Conservation (phyloP, 2,888 invertebrate genomes). For the Monoplex corrugatus region DNA sequence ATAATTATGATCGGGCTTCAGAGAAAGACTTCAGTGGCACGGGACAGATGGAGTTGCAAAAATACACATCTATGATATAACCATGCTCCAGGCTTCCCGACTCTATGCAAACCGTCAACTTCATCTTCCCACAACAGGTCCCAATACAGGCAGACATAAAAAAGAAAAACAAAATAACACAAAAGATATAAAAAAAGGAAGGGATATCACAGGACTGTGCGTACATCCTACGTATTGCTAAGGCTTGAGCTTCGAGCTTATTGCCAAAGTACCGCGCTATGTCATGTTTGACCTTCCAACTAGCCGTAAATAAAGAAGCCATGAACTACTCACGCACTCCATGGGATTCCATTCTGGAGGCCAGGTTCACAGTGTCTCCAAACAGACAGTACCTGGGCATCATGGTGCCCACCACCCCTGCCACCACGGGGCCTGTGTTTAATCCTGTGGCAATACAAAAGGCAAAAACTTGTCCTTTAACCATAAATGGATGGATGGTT, state of each 20-base stretch:
- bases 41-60: background rate
- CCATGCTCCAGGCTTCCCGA: no score
- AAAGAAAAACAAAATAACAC: background rate
- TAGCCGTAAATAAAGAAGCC: background rate
- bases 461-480: background rate
- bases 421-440: conserved; percentile 16
- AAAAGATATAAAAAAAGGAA: background rate
- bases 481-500: background rate
- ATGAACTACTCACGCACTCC: background rate
- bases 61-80: background rate
- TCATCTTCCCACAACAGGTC: no score
- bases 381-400: conserved; percentile 19
- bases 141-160: background rate
- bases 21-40: no score
- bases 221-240: background rate
- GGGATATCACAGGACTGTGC: background rate
- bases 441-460: background rate
- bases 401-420: conserved; percentile 2
- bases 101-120: no score
- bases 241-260: background rate
- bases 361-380: conserved; percentile 23
- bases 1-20: no score
- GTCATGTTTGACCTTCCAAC: background rate
- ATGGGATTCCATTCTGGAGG: background rate
- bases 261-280: background rate